phyloP scores from a whole-genome alignment of 2,113 vertebrate species.

The Gallinago undulata region DNA sequence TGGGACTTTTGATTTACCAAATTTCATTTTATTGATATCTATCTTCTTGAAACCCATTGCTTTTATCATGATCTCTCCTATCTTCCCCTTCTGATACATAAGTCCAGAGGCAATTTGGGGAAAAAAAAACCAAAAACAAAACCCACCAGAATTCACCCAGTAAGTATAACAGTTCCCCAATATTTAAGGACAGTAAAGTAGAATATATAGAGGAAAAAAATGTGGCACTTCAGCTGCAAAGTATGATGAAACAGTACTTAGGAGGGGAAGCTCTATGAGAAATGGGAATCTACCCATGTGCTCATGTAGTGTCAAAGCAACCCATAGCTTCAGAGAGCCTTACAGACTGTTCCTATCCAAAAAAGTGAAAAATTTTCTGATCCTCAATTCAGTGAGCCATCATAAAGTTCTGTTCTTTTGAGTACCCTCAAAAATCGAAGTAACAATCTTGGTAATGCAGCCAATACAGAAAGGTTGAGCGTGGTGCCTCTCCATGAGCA shows the following conservation, averaged over 20 bases:
- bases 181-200: neutral
- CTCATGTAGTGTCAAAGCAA: neutral
- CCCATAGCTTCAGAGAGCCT: neutral
- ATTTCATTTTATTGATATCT: neutral
- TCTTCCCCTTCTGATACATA: neutral
- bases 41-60: neutral
- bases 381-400: neutral
- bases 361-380: neutral
- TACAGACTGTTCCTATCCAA: neutral
- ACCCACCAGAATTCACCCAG: neutral
- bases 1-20: neutral
- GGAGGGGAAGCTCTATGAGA: neutral
- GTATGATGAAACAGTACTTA: neutral
- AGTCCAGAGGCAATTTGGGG: neutral
- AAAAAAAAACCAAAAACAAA: neutral
- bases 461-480: neutral
- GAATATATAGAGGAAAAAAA: neutral
- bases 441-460: neutral
- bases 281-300: neutral
- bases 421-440: neutral
- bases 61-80: neutral
- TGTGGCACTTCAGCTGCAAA: neutral
- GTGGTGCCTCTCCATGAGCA: accelerated
- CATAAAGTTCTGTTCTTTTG: neutral
- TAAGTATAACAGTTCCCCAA: neutral